Base-by-base conservation (phyloP, 2,113 vertebrate species). In the Sialia sialis region DNA sequence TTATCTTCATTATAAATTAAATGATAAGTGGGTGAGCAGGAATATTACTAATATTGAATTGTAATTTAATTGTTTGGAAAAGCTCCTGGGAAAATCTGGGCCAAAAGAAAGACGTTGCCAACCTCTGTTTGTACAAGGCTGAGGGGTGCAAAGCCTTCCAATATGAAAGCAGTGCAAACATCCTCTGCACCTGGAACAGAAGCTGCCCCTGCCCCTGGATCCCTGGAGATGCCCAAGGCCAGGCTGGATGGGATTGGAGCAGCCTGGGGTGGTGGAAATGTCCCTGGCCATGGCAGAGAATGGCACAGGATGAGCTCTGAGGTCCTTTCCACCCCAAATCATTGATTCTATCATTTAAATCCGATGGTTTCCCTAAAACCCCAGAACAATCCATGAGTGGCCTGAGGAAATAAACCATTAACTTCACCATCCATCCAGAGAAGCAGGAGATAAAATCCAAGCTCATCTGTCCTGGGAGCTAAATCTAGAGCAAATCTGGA, bases 311-410 rank as follows among this genome's bases (percentile, higher is more conserved):
- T 29, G 22, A 21, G 5, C 32, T 59, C 30, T 16, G 9, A 44
- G 8, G 26, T 17, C 15, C 27, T 26, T 66, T 58, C 11, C 44
- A 73, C 23, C 12, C 10, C 44, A 58, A 59, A 51, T 4, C 15
- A 5, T 13, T n/a, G 44, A 38, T 52, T 38, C 19, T 3, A 1
- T 44, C 36, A 51, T 11, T 4, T 27, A 44, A 74, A 16, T 46
- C 32, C 46, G 23, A 12, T 5, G 8, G 7, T 12, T 84, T 30
- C 20, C 21, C 22, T n/a, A 36, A 64, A 34, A 73, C 30, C 9
- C 11, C 3, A 3, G 10, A 18, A 15, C 11, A 51, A 7, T 4
- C 29, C 43, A 2, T 20, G 26, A 64, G 20, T 1, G 22, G 3
- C 59, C 49, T 55, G 48, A 46, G 30, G 5, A 15, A 20, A 34